phyloP scores from a whole-genome alignment of 2,888 invertebrate genomes.

The Psococerastis gibbosa region DNA sequence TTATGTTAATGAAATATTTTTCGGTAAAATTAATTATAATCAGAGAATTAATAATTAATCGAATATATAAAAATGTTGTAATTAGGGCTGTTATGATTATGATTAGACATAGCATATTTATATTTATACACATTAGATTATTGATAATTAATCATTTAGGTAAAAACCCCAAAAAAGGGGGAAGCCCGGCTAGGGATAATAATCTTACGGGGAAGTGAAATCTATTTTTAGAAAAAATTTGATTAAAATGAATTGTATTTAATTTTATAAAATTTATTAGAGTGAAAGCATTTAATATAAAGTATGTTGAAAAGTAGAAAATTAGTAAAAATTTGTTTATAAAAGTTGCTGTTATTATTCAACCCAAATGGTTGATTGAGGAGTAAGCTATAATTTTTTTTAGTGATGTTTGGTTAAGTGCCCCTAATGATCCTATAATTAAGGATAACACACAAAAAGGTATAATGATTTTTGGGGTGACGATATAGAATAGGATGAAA shows the following conservation, averaged over 20 bases:
- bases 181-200: slow-evolving; percentile 36
- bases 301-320: neutral
- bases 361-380: slow-evolving; percentile 42
- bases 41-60: slow-evolving; percentile 29
- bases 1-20: too few relatives aligned
- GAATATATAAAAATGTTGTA: slow-evolving; percentile 35
- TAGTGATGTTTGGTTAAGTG: slow-evolving; percentile 33
- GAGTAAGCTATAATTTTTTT: slow-evolving; percentile 41
- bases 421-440: slow-evolving; percentile 31
- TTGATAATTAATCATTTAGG: slow-evolving; percentile 40
- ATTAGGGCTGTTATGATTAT: slow-evolving; percentile 34
- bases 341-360: slow-evolving; percentile 31
- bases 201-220: too few relatives aligned
- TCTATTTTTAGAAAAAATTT: too few relatives aligned
- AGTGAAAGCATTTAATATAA: neutral
- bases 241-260: too few relatives aligned
- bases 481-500: slow-evolving; percentile 32
- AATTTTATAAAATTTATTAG: too few relatives aligned
- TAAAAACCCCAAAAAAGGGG: slow-evolving; percentile 38
- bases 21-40: slow-evolving; percentile 29
- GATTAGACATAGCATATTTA: slow-evolving; percentile 27
- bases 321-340: slow-evolving; percentile 24
- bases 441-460: too few relatives aligned
- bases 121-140: slow-evolving; percentile 28
- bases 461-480: too few relatives aligned